Evolutionary conservation across 2,797 vertebrate genomes (phyloP), one percentile per base, ranked within the genome.

Genomic region (Girardinus metallicus): DNA sequence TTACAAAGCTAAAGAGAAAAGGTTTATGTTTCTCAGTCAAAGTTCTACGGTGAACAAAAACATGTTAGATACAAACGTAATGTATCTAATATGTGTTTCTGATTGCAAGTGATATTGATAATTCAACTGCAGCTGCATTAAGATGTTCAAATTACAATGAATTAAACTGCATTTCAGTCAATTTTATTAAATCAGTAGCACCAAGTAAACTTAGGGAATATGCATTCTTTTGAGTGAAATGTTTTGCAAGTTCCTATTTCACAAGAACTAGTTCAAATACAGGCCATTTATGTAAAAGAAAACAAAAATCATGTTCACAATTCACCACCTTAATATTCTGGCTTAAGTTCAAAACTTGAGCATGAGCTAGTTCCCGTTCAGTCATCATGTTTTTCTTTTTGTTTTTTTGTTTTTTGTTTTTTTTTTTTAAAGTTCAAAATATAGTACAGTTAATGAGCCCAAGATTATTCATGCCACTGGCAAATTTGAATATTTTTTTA

Each of bases 1-100:
- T 88, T 78, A 88, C 82, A 80, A 87, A 83, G 34, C 64, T 85
- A 75, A 89, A 89, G 82, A 91, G 68, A 43, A 72, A 62, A 68
- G 53, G 64, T 78, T 75, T 53, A 41, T 3, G 2, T 76, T 51
- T 43, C 80, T 75, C 78, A 83, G 77, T 86, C 74, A 86, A n/a
- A 74, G 34, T 66, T 74, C 72, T 83, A 51, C n/a, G 76, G 80
- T 72, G 77, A 80, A 75, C 74, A 46, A 43, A 82, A 77, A 70
- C 83, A 74, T 82, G 23, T 79, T 77, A 81, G 83, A 44, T 1
- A 36, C 15, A 80, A 55, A 71, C 68, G 31, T 29, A 73, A 74
- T 39, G 46, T 72, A 80, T 71, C 31, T 5, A 41, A 13, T 31
- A 6, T 73, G 31, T 57, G 26, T 43, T 70, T 78, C 46, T 76